phyloP scores from a whole-genome alignment of 2,113 vertebrate species.

The Tursiops truncatus region DNA sequence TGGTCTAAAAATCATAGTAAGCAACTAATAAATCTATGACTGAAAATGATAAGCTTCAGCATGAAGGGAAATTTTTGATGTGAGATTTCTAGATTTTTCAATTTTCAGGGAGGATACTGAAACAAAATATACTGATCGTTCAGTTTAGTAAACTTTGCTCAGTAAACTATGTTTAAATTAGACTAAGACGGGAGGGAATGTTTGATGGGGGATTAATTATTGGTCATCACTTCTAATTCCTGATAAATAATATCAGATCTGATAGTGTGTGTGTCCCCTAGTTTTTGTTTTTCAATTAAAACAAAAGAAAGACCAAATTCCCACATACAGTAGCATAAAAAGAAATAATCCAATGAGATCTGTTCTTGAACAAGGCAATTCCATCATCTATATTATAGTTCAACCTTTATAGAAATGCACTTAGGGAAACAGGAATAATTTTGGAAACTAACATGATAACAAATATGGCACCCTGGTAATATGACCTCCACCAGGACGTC shows the following conservation, averaged over 20 bases:
- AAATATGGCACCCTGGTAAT: neutral
- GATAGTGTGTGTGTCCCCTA: neutral
- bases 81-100: neutral
- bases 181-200: neutral
- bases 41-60: neutral
- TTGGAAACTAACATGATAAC: neutral
- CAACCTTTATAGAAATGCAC: neutral
- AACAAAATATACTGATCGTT: neutral
- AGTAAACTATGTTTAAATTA: neutral
- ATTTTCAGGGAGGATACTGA: neutral
- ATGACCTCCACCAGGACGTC: neutral
- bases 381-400: neutral
- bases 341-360: neutral
- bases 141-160: neutral
- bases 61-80: neutral
- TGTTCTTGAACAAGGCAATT: neutral
- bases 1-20: neutral
- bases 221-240: neutral
- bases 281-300: slow-evolving; percentile 19
- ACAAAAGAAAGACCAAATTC: neutral
- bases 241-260: slow-evolving; percentile 5
- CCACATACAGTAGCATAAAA: neutral
- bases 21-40: neutral
- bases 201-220: neutral
- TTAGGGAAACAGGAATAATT: neutral